Percentiles rank a stretch among this genome's conserved stretches.
Evolutionary conservation across 2,797 vertebrate species (phyloP).

Genomic region (Synanceia verrucosa): DNA sequence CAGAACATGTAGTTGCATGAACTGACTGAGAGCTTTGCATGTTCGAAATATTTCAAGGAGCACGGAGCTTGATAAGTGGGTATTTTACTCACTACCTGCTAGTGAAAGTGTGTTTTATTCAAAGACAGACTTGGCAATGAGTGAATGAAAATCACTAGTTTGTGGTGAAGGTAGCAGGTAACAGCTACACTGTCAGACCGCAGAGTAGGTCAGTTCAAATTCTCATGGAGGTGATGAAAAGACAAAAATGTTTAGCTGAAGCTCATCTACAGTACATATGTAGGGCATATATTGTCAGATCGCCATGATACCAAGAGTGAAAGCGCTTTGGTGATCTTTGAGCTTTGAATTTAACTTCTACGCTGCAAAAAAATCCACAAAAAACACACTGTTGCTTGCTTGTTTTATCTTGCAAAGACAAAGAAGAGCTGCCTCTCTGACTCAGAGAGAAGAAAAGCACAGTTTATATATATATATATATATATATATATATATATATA

Average conservation of each 20-base stretch:
- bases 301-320: background rate
- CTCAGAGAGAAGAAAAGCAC: conserved; percentile 13
- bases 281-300: background rate
- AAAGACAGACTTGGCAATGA: background rate
- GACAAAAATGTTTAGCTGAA: conserved; percentile 35
- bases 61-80: background rate
- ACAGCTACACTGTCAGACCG: conserved; percentile 15
- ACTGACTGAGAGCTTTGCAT: background rate
- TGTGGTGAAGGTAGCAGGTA: conserved; percentile 25
- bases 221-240: conserved; percentile 39
- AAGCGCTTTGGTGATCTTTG: background rate
- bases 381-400: background rate
- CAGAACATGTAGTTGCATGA: conserved; percentile 2
- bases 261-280: background rate
- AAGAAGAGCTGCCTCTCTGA: conserved; percentile 18
- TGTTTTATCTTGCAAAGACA: conserved; percentile 24
- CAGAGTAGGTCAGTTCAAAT: conserved; percentile 2
- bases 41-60: conserved; percentile 3
- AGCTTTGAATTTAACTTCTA: background rate
- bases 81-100: background rate
- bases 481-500: too few relatives aligned
- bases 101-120: conserved; percentile 1
- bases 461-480: conserved; percentile 35
- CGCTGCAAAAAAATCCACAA: background rate
- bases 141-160: background rate